phyloP scores from a whole-genome alignment of 2,888 invertebrate species.

The Dynastes grantii region DNA sequence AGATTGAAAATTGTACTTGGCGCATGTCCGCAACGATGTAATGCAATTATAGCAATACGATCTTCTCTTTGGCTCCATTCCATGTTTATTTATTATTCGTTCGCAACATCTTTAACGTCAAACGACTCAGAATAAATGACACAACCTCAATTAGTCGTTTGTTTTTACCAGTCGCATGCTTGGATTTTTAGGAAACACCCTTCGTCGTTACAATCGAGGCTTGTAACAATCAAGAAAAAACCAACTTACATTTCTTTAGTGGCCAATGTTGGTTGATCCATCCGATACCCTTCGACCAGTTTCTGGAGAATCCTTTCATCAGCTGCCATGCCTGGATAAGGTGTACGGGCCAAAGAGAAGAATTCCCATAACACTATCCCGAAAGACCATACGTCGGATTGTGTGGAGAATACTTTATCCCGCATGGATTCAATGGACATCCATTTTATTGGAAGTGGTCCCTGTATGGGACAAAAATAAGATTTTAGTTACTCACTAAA shows the following conservation, averaged over 20 bases:
- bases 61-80: too few relatives aligned
- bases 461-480: constrained; percentile 69
- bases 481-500: not conserved
- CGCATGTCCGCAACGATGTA: too few relatives aligned
- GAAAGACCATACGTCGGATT: constrained; percentile 96
- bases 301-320: constrained; percentile 81
- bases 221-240: not conserved
- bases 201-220: too few relatives aligned
- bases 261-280: constrained; percentile 90
- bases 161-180: too few relatives aligned
- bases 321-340: constrained; percentile 88
- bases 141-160: too few relatives aligned
- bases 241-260: constrained; percentile 81
- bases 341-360: constrained; percentile 88
- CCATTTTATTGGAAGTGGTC: constrained; percentile 94
- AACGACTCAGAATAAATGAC: too few relatives aligned
- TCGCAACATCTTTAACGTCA: too few relatives aligned
- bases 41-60: too few relatives aligned
- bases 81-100: too few relatives aligned
- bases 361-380: constrained; percentile 94
- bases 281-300: constrained; percentile 88
- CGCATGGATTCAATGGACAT: constrained; percentile 94
- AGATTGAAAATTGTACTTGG: too few relatives aligned
- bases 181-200: too few relatives aligned
- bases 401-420: constrained; percentile 92